Conservation (phyloP, 1,140 invertebrate species). For the Trypoxylus dichotomus region DNA sequence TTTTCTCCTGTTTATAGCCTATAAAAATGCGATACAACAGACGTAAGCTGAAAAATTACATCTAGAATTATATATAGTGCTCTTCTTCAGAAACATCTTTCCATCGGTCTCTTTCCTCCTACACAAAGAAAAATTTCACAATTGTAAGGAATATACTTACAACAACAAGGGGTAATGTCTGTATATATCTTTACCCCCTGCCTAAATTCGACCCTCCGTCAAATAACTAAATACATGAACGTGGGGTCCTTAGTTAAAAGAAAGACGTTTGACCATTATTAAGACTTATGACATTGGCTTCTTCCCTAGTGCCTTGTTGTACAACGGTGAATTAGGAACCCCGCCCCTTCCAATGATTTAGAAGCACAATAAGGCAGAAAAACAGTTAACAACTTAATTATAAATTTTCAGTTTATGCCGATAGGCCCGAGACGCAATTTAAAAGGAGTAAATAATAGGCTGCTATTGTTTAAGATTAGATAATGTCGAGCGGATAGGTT, state of each 20-base stretch:
- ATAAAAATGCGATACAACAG: not conserved
- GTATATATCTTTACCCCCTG: slow-evolving; percentile 14
- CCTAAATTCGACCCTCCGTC: not conserved
- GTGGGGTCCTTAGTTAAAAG: not conserved
- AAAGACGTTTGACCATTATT: slow-evolving; percentile 1
- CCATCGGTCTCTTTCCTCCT: not conserved
- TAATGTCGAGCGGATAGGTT: not conserved
- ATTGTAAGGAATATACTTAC: not conserved
- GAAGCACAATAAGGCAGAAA: not conserved
- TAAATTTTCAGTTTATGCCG: not conserved
- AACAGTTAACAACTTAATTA: slow-evolving; percentile 20
- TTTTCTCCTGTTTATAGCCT: not conserved
- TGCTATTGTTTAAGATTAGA: slow-evolving; percentile 16
- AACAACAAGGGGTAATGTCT: not conserved
- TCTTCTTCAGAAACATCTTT: not conserved
- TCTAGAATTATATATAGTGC: not conserved
- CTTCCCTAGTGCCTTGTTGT: not conserved
- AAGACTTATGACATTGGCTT: slow-evolving; percentile 4
- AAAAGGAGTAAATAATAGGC: slow-evolving; percentile 21
- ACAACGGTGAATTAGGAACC: not conserved
- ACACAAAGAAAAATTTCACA: not conserved
- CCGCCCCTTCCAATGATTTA: slow-evolving; percentile 11
- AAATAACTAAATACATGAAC: not conserved
- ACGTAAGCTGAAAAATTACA: not conserved
- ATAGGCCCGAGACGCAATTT: not conserved